Conservation (phyloP, 2,797 vertebrate genomes). For the Novumbra hubbsi region DNA sequence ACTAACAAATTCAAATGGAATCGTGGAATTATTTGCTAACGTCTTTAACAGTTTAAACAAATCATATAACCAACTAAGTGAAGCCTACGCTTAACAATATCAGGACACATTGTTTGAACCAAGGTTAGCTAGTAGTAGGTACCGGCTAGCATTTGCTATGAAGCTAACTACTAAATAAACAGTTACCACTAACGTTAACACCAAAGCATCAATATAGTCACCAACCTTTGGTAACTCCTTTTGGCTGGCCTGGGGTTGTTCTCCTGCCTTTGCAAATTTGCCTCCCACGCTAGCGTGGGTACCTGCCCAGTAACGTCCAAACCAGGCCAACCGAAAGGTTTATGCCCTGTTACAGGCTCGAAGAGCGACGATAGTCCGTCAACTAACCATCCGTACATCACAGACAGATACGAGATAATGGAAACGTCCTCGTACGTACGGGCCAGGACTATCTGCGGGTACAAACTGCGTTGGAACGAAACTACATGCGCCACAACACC, state of each 20-base stretch:
- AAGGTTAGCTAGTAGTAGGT: too few species aligned
- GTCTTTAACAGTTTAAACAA: too few species aligned
- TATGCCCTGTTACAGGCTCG: constrained; percentile 67
- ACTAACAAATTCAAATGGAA: background rate
- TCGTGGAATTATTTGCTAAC: too few species aligned
- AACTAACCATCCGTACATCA: constrained; percentile 85
- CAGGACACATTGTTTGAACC: too few species aligned
- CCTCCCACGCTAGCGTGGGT: constrained; percentile 42
- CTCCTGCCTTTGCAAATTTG: constrained; percentile 44
- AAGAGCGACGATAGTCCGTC: constrained; percentile 81
- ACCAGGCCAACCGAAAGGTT: constrained; percentile 57
- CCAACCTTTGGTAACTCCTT: constrained; percentile 77
- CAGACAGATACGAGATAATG: constrained; percentile 71
- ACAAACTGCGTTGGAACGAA: constrained; percentile 4
- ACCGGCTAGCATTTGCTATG: background rate
- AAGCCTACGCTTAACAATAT: too few species aligned
- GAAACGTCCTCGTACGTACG: constrained; percentile 50
- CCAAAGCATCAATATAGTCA: background rate
- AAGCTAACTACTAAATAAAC: background rate
- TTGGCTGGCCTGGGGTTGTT: constrained; percentile 69
- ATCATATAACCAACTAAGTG: too few species aligned
- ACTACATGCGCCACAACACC: constrained; percentile 48
- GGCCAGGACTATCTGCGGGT: constrained; percentile 67
- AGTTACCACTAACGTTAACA: background rate
- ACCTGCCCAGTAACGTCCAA: constrained; percentile 42